These are phyloP conservation scores for Polypterus senegalus DNA, from an alignment of 2,113 vertebrate genomes.

Conservation along the genomic window DNA sequence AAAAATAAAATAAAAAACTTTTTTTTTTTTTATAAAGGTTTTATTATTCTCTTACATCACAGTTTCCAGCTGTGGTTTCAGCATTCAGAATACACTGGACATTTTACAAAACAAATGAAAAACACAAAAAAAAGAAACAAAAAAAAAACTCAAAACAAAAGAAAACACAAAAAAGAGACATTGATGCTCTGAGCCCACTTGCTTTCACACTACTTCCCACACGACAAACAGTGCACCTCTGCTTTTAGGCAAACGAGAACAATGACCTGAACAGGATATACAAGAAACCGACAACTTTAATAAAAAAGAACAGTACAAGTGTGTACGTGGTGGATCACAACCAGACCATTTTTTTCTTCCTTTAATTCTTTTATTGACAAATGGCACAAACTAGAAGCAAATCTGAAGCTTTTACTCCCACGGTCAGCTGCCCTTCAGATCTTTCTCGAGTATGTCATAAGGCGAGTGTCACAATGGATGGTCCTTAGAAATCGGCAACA, in stretches of 20 bases:
- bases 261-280: slow-evolving; percentile 18
- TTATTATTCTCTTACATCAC: slow-evolving; percentile 36
- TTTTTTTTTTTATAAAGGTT: slow-evolving; percentile 40
- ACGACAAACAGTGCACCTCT: no score
- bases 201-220: slow-evolving; percentile 13
- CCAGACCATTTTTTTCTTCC: slow-evolving; percentile 50
- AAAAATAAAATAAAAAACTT: slow-evolving; percentile 2
- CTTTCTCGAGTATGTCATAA: slow-evolving; percentile 39
- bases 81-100: slow-evolving; percentile 7
- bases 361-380: slow-evolving; percentile 35
- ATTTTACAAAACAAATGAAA: slow-evolving; percentile 24
- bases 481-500: no score
- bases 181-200: no score
- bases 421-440: slow-evolving; percentile 47
- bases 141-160: neutral
- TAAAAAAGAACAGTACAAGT: slow-evolving; percentile 16
- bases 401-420: slow-evolving; percentile 42
- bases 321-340: slow-evolving; percentile 52
- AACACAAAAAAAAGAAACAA: slow-evolving; percentile 23
- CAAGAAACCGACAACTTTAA: neutral
- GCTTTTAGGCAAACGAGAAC: slow-evolving; percentile 25
- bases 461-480: slow-evolving; percentile 20
- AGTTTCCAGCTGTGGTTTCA: slow-evolving; percentile 40
- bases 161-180: no score
- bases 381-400: slow-evolving; percentile 38